Evolutionary conservation across 23 tunicate species (phyloP), one percentile per base, ranked within the genome.

Genomic region (Halocynthia roretzi): DNA sequence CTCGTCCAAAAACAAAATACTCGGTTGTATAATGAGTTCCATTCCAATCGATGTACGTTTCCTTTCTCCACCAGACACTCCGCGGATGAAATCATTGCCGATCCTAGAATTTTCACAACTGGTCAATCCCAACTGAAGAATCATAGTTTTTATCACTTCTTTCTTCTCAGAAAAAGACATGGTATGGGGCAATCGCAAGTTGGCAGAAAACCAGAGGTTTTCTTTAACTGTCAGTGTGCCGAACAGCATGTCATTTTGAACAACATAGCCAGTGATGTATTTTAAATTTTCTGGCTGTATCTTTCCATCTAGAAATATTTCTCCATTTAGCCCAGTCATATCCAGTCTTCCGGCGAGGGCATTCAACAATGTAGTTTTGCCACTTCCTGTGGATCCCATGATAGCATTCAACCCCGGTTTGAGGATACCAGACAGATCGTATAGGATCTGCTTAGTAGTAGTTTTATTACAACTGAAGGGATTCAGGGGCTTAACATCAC

Each of bases 301-400:
- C 52, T 61, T 60, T 10, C 87, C 85, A 82, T 91, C 76, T 18
- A 91, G 62, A 10, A 84, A 71, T n/a, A 91, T 84, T 14, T 76
- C 48, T 0, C 97, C 97, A 66, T 77, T 48, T 8, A 85, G 56
- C 18, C 97, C 87, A 56, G 71, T 50, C 7, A 90, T 90, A 67
- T 91, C 97, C 63, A 85, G 85, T 66, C 97, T 51, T 50, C 87
- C 87, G 62, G 97, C 97, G 10, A 91, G 73, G 5, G 85, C 84
- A 61, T 91, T 90, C 69, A 91, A 67, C 50, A 91, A 89, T 80
- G 89, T 67, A 53, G 96, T 84, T 70, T 89, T 89, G 70, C 96
- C 96, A 70, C 96, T 89, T 69, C 96, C 96, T 23, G 95, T 88
- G 65, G 95, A 86, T 7, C 95, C 95, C 95, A 88, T 88, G 76